Evolutionary conservation across 1,140 invertebrate species (phyloP), one percentile per base, ranked within the genome.

Genomic region (Maniola jurtina): DNA sequence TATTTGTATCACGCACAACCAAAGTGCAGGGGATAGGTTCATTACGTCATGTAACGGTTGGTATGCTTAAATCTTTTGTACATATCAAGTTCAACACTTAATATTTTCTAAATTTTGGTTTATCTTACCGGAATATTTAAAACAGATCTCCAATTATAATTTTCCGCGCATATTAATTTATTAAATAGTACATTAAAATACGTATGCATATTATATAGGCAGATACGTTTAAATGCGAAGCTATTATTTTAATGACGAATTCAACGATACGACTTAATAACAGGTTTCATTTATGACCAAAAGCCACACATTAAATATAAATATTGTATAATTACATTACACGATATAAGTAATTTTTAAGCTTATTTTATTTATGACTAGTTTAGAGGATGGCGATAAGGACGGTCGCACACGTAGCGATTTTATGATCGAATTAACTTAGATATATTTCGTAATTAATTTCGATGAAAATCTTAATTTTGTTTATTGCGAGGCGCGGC

Each of bases 301-400:
- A 71, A 74, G 70, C 72, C 77, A 83, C 78, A 84, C 76, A 68
- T 78, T 82, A 77, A 71, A 59, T 59, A 66, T 81, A 79, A 50
- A 4, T 25, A 45, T 45, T 45, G 13, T 45, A 45, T 63, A 68
- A 71, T 75, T 81, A 81, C 54, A 75, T 76, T 71, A 80, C 60
- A 77, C 70, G 70, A 80, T 81, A 83, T 66, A n/a, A n/a, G n/a
- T n/a, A 75, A 73, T 81, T 76, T 79, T 77, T 63, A 83, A 85
- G 81, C 83, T 88, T 90, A 88, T 70, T 74, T 77, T 73, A 80
- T 70, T 67, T 86, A 84, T 83, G 80, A 88, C 86, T 90, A 90
- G 86, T 90, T 90, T 90, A 90, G 88, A 90, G 88, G 88, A 90
- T 90, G 88, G 86, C 88, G 85, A 84, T 81, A 78, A 85, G 88